Evolutionary conservation across 2,888 invertebrate species (phyloP), one percentile per base, ranked within the genome.

Genomic region (Leptopilina myrica): DNA sequence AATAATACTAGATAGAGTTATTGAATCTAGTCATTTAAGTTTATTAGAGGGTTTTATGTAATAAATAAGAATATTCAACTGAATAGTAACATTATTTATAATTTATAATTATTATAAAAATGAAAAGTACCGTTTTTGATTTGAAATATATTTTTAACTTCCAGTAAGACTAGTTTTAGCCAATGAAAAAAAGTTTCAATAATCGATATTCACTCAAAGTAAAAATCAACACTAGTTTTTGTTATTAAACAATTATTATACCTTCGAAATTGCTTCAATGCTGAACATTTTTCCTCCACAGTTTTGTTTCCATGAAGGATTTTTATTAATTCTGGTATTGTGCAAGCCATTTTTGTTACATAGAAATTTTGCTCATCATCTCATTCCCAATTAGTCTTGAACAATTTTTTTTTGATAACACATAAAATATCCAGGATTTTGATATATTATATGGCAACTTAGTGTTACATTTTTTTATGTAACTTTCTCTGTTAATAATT

Each of bases 311-410:
- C 56, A 40, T 59, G 56, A 33, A 73, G 56, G n/a, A 73, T 73
- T 12, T 73, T 56, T 33, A 73, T 14, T 15, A 56, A 33, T 14
- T 73, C 15, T 11, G 73, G 6, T 56, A 73, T n/a, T n/a, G 56
- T 73, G 33, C 26, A 33, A 73, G 73, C 73, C 73, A 73, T 73
- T 53, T 49, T 73, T 73, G 26, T 73, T 56, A 56, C 33, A 14
- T 11, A 33, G 7, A 53, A 33, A 73, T 73, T 3, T 73, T 56
- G 56, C 53, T 33, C 33, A 73, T 73, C 73, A 73, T 53, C 26
- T 40, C 73, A 73, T 56, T 56, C 73, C 56, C 56, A 56, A 56
- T 73, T 73, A 49, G 49, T 20, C 67, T 20, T 12, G 67, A 14
- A 20, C 12, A 56, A n/a, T n/a, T 56, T 20, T 20, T 9, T 20